phyloP scores from a whole-genome alignment of 1,140 invertebrate genomes.

The Heliconius melpomene region DNA sequence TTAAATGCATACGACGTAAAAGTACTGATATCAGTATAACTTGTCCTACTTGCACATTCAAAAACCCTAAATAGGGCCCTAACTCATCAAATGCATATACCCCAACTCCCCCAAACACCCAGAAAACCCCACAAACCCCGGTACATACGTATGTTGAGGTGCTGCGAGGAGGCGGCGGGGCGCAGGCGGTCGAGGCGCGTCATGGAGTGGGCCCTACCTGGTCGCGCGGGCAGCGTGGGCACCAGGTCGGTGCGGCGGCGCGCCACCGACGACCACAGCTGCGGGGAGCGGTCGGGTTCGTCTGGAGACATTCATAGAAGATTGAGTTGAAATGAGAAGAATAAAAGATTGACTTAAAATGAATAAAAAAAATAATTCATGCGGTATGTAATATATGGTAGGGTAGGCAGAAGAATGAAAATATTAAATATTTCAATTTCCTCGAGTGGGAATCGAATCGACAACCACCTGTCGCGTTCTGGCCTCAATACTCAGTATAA shows the following conservation, averaged over 20 bases:
- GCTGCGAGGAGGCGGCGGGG: conserved; percentile 84
- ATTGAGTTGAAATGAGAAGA: no score
- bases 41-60: no score
- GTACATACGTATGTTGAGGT: conserved; percentile 68
- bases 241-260: conserved; percentile 94
- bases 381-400: no score
- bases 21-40: no score
- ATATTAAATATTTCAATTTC: no score
- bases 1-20: no score
- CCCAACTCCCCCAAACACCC: background rate
- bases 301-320: conserved; percentile 48
- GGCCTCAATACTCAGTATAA: no score
- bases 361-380: no score
- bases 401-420: no score
- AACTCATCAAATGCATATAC: background rate
- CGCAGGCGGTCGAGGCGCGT: conserved; percentile 92
- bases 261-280: conserved; percentile 86
- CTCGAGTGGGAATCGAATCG: no score
- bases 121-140: background rate
- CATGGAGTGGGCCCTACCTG: conserved; percentile 96
- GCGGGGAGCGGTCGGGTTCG: conserved; percentile 81
- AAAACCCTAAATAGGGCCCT: background rate
- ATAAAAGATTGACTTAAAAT: no score
- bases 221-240: conserved; percentile 90
- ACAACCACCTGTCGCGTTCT: no score